Evolutionary conservation across 2,113 vertebrate species (phyloP), one percentile per base, ranked within the genome.

Genomic region (Cricetomys ansorgei): DNA sequence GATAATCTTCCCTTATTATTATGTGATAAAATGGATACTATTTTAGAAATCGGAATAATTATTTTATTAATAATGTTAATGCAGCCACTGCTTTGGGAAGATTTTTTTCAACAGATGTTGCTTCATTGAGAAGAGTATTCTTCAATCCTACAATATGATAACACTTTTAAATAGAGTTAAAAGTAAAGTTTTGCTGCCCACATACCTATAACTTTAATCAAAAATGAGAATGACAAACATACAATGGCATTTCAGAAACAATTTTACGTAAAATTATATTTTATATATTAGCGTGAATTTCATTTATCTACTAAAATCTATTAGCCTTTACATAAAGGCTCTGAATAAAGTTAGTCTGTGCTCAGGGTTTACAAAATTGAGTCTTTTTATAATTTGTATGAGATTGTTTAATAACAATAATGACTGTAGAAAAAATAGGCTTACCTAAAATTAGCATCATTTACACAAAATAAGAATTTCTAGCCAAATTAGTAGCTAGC

Each of bases 31-130:
- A 91, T 45, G 40, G 1, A 70, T 5, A 25, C 1, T 95, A 53
- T 59, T 92, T 96, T 45, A 57, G 21, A 29, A 92, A 96, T 76
- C 3, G 27, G 16, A 80, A 50, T 76, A 72, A 84, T 94, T 89
- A 91, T 92, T 96, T 96, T 89, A 89, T 88, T 95, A 89, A n/a
- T n/a, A n/a, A n/a, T n/a, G 16, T 87, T 92, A 88, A 90, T 76
- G 7, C 4, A 94, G 21, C 15, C 69, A 3, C n/a, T 97, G 43
- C 4, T 92, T 96, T 96, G 62, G 57, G 91, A 59, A 76, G 21
- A 77, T 23, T 83, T 73, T 91, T 81, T 34, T 59, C 23, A 43
- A 91, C n/a, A 40, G 89, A 55, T 65, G 55, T 62, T 69, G 4
- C 25, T 92, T 95, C 5, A 62, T 57, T 70, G 3, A 6, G 0